Conservation (phyloP, 2,113 vertebrate species). For the Gallinago paraguaiae region DNA sequence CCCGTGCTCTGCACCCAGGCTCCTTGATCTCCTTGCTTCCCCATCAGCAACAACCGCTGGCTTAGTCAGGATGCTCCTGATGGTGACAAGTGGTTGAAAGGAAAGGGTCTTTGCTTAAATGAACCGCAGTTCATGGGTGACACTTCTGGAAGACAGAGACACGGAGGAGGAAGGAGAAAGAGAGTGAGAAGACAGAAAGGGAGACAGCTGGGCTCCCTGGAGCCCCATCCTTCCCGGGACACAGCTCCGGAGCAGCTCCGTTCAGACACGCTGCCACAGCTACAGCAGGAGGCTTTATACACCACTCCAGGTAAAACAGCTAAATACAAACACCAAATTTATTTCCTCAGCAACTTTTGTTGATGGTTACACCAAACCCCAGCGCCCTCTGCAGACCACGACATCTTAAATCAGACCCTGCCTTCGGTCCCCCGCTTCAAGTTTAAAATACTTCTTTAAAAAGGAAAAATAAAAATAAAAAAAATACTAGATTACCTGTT, state of each 20-base stretch:
- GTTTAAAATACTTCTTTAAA: not conserved
- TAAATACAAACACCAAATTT: not conserved
- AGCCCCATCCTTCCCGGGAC: accelerated
- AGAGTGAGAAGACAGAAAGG: not conserved
- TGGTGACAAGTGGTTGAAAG: not conserved
- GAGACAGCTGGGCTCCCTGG: accelerated
- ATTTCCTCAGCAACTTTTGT: not conserved
- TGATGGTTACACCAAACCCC: not conserved
- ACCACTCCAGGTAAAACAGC: not conserved
- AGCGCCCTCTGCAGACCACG: not conserved
- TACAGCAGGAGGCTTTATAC: not conserved
- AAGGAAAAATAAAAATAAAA: not conserved
- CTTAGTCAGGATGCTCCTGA: not conserved
- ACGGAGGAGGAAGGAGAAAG: not conserved
- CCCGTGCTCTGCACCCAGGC: not conserved
- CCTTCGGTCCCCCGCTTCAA: not conserved
- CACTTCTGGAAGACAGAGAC: not conserved
- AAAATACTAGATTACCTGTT: not conserved
- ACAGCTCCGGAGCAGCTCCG: accelerated
- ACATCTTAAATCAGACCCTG: not conserved
- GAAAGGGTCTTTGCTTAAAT: accelerated
- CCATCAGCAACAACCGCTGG: not conserved
- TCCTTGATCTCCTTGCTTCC: not conserved
- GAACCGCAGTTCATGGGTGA: not conserved
- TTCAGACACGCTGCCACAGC: accelerated